A percentile compares a stretch with the other conserved stretches of the same genome.
Conservation (phyloP, 2,888 invertebrate species). For the Scelioninae gen. 1 region DNA sequence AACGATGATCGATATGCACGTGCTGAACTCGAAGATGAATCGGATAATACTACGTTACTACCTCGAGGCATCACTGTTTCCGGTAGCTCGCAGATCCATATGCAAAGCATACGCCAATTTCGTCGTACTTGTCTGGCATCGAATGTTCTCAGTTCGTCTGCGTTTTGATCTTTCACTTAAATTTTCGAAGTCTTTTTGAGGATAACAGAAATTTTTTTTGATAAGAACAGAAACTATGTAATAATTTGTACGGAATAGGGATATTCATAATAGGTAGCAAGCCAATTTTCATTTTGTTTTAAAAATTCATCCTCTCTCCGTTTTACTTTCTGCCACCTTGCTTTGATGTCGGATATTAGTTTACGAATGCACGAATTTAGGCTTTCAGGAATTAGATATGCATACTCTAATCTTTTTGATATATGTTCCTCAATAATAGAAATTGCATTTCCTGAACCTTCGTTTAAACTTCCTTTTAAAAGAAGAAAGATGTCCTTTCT, state of each 20-base stretch:
- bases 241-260: slow-evolving; percentile 22
- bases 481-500: slow-evolving; percentile 31
- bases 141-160: too few species aligned
- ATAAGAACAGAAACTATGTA: slow-evolving; percentile 18
- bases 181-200: too few species aligned
- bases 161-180: too few species aligned
- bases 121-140: too few species aligned
- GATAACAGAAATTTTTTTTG: too few species aligned
- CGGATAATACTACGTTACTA: too few species aligned
- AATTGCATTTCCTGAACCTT: slow-evolving; percentile 30
- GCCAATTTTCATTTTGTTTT: slow-evolving; percentile 34
- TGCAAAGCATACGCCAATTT: too few species aligned
- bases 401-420: slow-evolving; percentile 23
- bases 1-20: slow-evolving; percentile 51
- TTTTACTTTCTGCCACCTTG: slow-evolving; percentile 21
- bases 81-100: too few species aligned
- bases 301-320: slow-evolving; percentile 24
- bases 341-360: slow-evolving; percentile 17
- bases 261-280: slow-evolving; percentile 22
- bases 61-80: too few species aligned
- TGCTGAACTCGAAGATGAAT: slow-evolving; percentile 52
- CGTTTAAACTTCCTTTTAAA: slow-evolving; percentile 36
- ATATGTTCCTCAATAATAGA: slow-evolving; percentile 29
- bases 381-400: slow-evolving; percentile 17
- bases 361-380: slow-evolving; percentile 13